Evolutionary conservation across 2,797 vertebrate species (phyloP).

Genomic region (Poeciliopsis presidionis): DNA sequence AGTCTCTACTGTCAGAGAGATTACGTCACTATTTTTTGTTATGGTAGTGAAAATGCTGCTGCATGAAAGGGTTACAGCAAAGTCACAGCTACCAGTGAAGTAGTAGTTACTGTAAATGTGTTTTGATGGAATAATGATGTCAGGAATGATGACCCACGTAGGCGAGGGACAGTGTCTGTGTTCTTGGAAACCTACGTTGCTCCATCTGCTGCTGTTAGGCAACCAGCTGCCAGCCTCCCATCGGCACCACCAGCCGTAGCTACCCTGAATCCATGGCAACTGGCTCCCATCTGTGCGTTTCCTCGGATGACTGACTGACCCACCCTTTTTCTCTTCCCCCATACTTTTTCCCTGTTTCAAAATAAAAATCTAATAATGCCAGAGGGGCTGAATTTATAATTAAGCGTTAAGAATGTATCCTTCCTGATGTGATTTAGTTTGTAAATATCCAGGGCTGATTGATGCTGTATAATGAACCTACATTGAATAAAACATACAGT

Average conservation of each 20-base stretch:
- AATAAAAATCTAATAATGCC: slow-evolving; percentile 11
- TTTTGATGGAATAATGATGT: slow-evolving; percentile 51
- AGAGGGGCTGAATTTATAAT: slow-evolving; percentile 26
- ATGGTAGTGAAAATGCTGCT: slow-evolving; percentile 26
- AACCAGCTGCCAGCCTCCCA: slow-evolving; percentile 70
- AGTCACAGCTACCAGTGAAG: slow-evolving; percentile 26
- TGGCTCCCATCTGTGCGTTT: slow-evolving; percentile 47
- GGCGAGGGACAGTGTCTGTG: slow-evolving; percentile 61
- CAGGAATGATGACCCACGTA: slow-evolving; percentile 66
- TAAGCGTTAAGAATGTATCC: slow-evolving; percentile 3
- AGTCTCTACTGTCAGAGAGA: slow-evolving; percentile 2
- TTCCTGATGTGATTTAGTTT: slow-evolving; percentile 4
- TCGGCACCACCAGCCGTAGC: slow-evolving; percentile 69
- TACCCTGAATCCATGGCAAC: slow-evolving; percentile 76
- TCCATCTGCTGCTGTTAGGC: slow-evolving; percentile 76
- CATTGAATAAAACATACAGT: slow-evolving; percentile 13
- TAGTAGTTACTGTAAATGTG: slow-evolving; percentile 23
- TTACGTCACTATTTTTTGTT: slow-evolving; percentile 22
- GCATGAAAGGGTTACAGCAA: slow-evolving; percentile 47
- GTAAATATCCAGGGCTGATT: slow-evolving; percentile 1
- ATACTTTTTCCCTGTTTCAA: slow-evolving; percentile 27
- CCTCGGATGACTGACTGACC: slow-evolving; percentile 41
- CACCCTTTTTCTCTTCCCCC: slow-evolving; percentile 16
- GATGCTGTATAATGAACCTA: slow-evolving; percentile 4
- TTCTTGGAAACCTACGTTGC: slow-evolving; percentile 72